Percentiles rank a stretch among this genome's conserved stretches.
Conservation (phyloP, 2,113 vertebrate species). For the Eurypyga helias region DNA sequence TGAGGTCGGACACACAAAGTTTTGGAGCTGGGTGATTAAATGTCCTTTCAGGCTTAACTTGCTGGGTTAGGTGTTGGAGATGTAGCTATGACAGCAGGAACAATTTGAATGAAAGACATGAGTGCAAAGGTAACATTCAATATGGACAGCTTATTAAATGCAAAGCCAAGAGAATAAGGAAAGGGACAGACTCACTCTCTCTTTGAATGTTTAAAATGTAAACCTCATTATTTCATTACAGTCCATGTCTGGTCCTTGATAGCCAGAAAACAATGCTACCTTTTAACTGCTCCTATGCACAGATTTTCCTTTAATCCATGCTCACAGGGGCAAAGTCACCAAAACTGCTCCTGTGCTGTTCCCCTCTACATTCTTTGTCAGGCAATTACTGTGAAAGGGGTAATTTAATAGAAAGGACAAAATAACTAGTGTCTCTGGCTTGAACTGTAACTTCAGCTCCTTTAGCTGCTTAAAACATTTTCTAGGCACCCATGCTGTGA, state of each 20-base stretch:
- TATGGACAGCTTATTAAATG: not conserved
- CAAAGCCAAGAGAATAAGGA: not conserved
- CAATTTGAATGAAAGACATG: not conserved
- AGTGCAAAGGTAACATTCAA: not conserved
- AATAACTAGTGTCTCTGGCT: conserved; percentile 32
- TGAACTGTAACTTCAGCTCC: not conserved
- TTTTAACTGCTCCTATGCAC: not conserved
- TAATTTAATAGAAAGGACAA: conserved; percentile 23
- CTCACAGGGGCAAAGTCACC: not conserved
- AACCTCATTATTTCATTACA: not conserved
- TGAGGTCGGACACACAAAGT: not conserved
- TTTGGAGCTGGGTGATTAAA: not conserved
- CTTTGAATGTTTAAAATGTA: not conserved
- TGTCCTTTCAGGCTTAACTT: not conserved
- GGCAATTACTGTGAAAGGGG: not conserved
- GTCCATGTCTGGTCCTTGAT: not conserved
- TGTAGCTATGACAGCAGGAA: not conserved
- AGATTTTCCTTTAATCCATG: not conserved
- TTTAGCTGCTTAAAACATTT: not conserved
- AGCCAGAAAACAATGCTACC: not conserved
- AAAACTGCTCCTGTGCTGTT: not conserved
- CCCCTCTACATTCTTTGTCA: not conserved
- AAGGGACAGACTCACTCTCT: not conserved
- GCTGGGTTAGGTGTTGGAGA: not conserved
- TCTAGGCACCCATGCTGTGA: not conserved